These are phyloP conservation scores for Rambutsinella grinnellia DNA, from an alignment of 2,888 invertebrate species.

Conservation along the genomic window DNA sequence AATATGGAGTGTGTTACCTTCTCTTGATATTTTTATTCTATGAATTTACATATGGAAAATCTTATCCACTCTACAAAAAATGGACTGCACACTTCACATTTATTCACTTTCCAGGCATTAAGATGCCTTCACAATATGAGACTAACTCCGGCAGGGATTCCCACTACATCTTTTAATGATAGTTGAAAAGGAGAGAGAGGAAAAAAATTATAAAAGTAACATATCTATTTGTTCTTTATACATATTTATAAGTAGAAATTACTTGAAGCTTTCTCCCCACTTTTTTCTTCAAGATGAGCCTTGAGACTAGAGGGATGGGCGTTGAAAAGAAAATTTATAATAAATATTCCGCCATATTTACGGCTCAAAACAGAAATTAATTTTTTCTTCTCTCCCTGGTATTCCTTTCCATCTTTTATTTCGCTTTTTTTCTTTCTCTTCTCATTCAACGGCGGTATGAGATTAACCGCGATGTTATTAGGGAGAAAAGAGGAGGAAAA, in stretches of 20 bases:
- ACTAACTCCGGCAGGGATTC: background rate
- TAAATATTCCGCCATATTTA: constrained; percentile 46
- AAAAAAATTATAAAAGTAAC: too few relatives aligned
- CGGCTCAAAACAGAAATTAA: constrained; percentile 44
- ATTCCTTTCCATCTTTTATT: constrained; percentile 8
- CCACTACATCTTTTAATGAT: background rate
- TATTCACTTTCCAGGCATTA: background rate
- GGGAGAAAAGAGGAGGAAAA: constrained; percentile 7
- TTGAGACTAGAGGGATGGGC: constrained; percentile 36
- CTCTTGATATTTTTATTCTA: background rate
- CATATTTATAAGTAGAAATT: background rate
- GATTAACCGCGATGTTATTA: constrained; percentile 39
- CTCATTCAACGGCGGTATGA: constrained; percentile 14
- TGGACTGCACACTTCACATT: constrained; percentile 19
- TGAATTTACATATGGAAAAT: background rate
- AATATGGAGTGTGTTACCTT: background rate
- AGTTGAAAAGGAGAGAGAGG: background rate
- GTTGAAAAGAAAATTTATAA: constrained; percentile 47
- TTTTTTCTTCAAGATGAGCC: constrained; percentile 33
- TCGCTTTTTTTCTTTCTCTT: constrained; percentile 3
- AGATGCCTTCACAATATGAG: background rate
- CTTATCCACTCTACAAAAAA: background rate
- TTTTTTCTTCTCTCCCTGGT: constrained; percentile 27
- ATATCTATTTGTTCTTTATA: background rate
- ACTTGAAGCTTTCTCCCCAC: background rate